phyloP scores from a whole-genome alignment of 1,140 invertebrate genomes.

The Rhizoglyphus robini region DNA sequence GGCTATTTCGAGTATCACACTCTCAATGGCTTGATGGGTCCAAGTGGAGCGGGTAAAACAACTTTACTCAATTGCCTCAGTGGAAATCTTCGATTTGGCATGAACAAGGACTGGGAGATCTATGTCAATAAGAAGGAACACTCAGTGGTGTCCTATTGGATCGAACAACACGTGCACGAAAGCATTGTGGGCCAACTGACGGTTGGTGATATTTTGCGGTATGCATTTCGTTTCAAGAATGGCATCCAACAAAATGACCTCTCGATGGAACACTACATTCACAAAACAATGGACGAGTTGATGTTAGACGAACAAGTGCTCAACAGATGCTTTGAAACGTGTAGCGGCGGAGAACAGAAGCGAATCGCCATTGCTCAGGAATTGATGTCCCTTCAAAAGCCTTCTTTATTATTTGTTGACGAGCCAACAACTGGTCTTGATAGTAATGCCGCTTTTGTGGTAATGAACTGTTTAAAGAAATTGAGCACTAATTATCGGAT shows the following conservation, averaged over 20 bases:
- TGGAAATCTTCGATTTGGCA: not conserved
- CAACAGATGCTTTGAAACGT: constrained; percentile 7
- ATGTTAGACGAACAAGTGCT: not conserved
- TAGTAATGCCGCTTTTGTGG: too few relatives aligned
- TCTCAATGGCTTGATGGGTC: too few relatives aligned
- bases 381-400: too few relatives aligned
- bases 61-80: too few relatives aligned
- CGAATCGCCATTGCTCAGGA: too few relatives aligned
- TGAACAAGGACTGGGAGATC: not conserved
- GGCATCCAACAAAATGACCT: not conserved
- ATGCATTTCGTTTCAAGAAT: constrained; percentile 7
- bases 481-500: too few relatives aligned
- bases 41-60: too few relatives aligned
- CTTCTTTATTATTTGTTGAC: too few relatives aligned
- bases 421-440: too few relatives aligned
- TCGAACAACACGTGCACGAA: constrained; percentile 50
- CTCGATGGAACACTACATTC: not conserved
- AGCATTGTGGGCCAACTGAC: constrained; percentile 71
- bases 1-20: constrained; percentile 8
- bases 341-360: too few relatives aligned
- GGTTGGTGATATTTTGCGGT: constrained; percentile 39
- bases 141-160: not conserved
- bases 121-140: not conserved
- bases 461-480: too few relatives aligned
- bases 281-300: not conserved